phyloP scores from a whole-genome alignment of 2,888 invertebrate species.

The Cosmorhoe ocellata region DNA sequence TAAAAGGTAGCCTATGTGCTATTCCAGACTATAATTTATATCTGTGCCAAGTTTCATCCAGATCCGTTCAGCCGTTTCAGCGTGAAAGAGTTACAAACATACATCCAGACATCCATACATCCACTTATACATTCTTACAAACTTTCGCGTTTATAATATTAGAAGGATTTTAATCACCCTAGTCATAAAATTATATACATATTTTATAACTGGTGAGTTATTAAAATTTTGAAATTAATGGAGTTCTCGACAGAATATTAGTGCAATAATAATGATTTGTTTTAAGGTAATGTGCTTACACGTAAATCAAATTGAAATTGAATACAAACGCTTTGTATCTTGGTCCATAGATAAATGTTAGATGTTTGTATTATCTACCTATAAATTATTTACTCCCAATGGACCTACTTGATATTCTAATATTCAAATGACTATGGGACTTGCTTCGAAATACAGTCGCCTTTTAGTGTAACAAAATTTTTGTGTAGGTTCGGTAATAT shows the following conservation, averaged over 20 bases:
- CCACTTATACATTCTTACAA: too few species aligned
- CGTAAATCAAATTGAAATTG: constrained; percentile 15
- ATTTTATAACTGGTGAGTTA: not conserved
- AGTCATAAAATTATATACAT: not conserved
- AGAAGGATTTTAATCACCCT: too few species aligned
- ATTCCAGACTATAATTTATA: too few species aligned
- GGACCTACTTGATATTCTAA: constrained; percentile 68
- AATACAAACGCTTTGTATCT: constrained; percentile 16
- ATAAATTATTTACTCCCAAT: constrained; percentile 44
- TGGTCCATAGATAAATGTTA: constrained; percentile 23
- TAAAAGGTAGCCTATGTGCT: too few species aligned
- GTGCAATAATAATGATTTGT: constrained; percentile 4
- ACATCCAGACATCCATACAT: too few species aligned
- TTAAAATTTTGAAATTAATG: not conserved
- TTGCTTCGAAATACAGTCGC: constrained; percentile 48
- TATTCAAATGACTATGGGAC: constrained; percentile 73
- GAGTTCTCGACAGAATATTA: constrained; percentile 2
- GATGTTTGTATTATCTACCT: constrained; percentile 31
- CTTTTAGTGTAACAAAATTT: constrained; percentile 48
- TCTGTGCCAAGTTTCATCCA: too few species aligned
- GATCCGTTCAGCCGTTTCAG: too few species aligned
- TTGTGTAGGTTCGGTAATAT: too few species aligned
- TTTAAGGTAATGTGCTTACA: constrained; percentile 6
- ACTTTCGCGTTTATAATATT: too few species aligned
- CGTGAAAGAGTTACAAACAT: too few species aligned